A percentile compares a stretch with the other conserved stretches of the same genome.
phyloP scores from a whole-genome alignment of 2,888 invertebrate species.

The Ectobius pallidus region DNA sequence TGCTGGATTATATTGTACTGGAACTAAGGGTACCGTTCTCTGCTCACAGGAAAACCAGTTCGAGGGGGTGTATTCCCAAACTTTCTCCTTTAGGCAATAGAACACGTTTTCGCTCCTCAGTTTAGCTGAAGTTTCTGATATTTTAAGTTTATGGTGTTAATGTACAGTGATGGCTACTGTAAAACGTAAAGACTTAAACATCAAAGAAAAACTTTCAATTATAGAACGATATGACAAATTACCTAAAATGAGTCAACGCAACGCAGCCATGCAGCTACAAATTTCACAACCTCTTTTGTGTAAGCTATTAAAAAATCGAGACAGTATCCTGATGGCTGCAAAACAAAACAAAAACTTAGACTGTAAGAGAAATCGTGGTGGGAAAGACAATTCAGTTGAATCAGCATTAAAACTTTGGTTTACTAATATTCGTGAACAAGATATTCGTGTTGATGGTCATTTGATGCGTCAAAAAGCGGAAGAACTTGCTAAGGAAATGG shows the following conservation, averaged over 20 bases:
- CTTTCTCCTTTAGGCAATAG: no score
- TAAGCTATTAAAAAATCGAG: background rate
- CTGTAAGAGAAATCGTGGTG: constrained; percentile 1
- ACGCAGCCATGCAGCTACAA: background rate
- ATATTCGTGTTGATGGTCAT: constrained; percentile 1
- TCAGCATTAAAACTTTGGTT: background rate
- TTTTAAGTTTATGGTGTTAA: background rate
- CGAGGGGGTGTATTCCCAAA: no score
- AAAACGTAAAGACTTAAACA: no score
- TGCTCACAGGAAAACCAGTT: background rate
- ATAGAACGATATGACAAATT: no score
- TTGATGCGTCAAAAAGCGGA: constrained; percentile 5
- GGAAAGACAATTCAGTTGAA: background rate
- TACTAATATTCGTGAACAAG: constrained; percentile 1
- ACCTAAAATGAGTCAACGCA: background rate
- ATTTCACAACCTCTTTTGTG: no score
- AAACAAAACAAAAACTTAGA: background rate
- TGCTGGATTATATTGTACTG: no score
- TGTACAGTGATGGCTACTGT: background rate
- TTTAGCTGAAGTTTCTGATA: background rate
- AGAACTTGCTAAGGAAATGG: constrained; percentile 1
- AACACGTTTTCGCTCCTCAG: no score
- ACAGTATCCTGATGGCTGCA: background rate
- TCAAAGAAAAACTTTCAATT: no score
- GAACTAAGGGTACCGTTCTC: background rate